Evolutionary conservation across 64 coral and sea anemone species (phyloP).

Genomic region (Porites lutea): DNA sequence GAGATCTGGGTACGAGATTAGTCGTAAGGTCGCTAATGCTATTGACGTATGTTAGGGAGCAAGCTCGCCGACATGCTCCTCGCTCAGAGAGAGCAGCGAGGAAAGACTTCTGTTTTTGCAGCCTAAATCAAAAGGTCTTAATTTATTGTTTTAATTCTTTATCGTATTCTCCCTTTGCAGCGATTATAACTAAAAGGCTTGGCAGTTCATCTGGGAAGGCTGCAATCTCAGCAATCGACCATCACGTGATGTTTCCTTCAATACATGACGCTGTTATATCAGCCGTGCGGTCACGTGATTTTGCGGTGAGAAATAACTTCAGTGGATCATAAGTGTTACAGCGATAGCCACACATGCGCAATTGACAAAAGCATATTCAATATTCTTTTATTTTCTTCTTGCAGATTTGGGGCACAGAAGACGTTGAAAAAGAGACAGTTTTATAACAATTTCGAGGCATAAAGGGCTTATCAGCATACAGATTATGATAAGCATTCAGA

Average conservation of each 20-base stretch:
- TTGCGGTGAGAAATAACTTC: background rate
- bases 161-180: background rate
- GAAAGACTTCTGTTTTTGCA: no score
- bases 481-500: no score
- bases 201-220: background rate
- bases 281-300: conserved; percentile 24
- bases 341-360: background rate
- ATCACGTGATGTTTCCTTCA: conserved; percentile 51
- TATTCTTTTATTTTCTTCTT: background rate
- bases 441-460: background rate
- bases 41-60: no score
- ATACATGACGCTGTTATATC: conserved; percentile 44
- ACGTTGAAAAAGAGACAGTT: background rate
- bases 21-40: no score
- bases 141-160: background rate
- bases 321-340: background rate
- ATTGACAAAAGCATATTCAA: background rate
- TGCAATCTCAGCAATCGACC: background rate
- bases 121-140: no score
- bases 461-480: no score
- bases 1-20: no score
- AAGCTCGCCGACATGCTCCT: no score
- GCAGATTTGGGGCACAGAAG: conserved; percentile 24
- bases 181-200: background rate
- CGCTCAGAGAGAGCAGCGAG: no score